Evolutionary conservation across 1,140 invertebrate genomes (phyloP), one percentile per base, ranked within the genome.

Genomic region (Copidosoma floridanum): DNA sequence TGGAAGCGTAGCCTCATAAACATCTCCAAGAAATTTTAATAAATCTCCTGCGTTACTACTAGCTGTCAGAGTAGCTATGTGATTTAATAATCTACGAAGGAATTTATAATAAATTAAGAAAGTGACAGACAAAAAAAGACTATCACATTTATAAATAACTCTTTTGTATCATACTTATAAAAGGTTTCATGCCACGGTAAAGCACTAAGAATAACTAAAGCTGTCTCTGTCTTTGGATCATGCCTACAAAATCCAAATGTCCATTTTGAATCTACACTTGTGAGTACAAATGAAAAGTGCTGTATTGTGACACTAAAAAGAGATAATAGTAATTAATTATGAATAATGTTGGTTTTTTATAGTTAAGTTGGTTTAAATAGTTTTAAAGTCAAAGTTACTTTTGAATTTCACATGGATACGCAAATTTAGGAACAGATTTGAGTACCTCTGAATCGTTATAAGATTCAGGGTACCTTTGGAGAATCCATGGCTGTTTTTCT

Each of bases 181-280:
- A 97, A 97, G 67, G 89, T 89, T 81, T 97, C 94, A 78, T 96
- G 95, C 95, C 95, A 97, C 64, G 95, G 94, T 66, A 97, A 82
- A 75, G 89, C 91, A 70, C 93, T 95, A 58, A 92, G 81, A 46
- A 94, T 73, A 40, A 94, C 88, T 67, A 93, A 79, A 55, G 90
- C 86, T 38, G 88, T 88, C 72, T 89, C 84, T 14, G 88, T 85
- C 71, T 89, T 88, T 14, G 92, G 90, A 79, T 95, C 90, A 74
- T 95, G 92, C 41, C 94, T 88, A 77, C 94, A 97, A 79, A 95
- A 97, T 61, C 95, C 95, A 85, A 95, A 97, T 35, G 92, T 94
- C 87, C 93, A 97, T 84, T 95, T 95, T 24, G 93, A 95, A 74
- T 97, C 93, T 67, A 90, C 84, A 69, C 90, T 93, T 18, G 95